phyloP scores from a whole-genome alignment of 2,888 invertebrate species.

The Microplitis manilae region DNA sequence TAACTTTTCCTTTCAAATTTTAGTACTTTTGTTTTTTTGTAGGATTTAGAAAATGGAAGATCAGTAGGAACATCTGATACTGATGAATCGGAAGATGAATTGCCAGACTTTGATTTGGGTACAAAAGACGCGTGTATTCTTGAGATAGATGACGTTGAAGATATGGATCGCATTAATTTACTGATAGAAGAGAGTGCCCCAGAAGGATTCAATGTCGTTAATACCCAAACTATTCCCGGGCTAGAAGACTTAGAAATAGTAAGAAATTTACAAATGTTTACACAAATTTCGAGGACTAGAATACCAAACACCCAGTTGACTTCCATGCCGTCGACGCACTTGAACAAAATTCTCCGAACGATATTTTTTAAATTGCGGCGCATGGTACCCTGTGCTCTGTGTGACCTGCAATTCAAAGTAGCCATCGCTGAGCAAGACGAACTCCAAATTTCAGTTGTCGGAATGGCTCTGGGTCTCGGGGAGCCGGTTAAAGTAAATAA shows the following conservation, averaged over 20 bases:
- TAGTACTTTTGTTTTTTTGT: slow-evolving; percentile 23
- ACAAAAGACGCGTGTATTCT: slow-evolving; percentile 87
- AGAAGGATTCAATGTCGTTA: slow-evolving; percentile 84
- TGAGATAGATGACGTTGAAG: slow-evolving; percentile 88
- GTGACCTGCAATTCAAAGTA: slow-evolving; percentile 85
- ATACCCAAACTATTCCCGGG: slow-evolving; percentile 84
- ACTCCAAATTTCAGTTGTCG: slow-evolving; percentile 80
- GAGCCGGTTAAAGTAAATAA: slow-evolving; percentile 75
- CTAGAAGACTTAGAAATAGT: slow-evolving; percentile 79
- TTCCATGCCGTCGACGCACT: slow-evolving; percentile 73
- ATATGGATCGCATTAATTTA: slow-evolving; percentile 82
- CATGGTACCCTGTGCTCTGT: slow-evolving; percentile 89
- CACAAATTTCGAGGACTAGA: slow-evolving; percentile 81
- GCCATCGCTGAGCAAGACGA: slow-evolving; percentile 90
- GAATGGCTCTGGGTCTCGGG: slow-evolving; percentile 85
- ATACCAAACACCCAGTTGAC: slow-evolving; percentile 73
- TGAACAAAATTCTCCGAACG: slow-evolving; percentile 74
- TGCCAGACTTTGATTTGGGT: slow-evolving; percentile 80
- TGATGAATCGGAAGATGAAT: slow-evolving; percentile 79
- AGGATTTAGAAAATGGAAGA: slow-evolving; percentile 68
- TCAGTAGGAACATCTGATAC: slow-evolving; percentile 73
- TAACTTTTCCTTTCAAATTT: too few relatives aligned
- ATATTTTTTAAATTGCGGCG: slow-evolving; percentile 91
- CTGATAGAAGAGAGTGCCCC: slow-evolving; percentile 84
- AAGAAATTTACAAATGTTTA: slow-evolving; percentile 86